phyloP scores from a whole-genome alignment of 2,888 invertebrate species.

The Fragum whitleyi region DNA sequence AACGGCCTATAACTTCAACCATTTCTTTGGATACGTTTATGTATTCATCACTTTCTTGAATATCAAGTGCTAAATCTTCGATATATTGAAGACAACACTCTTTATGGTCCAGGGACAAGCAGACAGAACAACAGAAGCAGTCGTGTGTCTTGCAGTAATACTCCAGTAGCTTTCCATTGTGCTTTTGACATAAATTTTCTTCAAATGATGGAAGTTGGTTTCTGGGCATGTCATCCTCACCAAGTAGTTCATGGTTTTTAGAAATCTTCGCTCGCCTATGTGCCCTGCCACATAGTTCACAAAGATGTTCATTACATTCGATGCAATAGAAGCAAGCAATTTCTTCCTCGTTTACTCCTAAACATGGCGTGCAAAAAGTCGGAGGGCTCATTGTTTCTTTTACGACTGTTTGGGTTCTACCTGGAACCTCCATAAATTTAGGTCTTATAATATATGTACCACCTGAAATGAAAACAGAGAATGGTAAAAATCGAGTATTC shows the following conservation, averaged over 20 bases:
- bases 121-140: not conserved
- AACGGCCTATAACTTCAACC: not conserved
- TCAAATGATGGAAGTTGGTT: not conserved
- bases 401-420: not conserved
- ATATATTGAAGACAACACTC: not conserved
- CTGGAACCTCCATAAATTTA: conserved; percentile 5
- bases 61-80: not conserved
- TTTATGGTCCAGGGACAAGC: not conserved
- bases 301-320: not conserved
- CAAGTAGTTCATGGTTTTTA: not conserved
- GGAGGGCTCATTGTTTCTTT: not conserved
- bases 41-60: not conserved
- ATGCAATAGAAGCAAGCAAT: not conserved
- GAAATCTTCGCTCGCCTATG: not conserved
- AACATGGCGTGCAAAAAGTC: not conserved
- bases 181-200: not conserved
- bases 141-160: conserved; percentile 4
- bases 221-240: not conserved
- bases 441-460: no score
- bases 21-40: not conserved
- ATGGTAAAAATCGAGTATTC: no score
- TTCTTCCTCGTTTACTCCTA: not conserved
- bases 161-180: not conserved
- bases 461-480: no score
- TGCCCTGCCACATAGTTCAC: conserved; percentile 1